These are phyloP conservation scores for Danio tinwini DNA, from an alignment of 2,797 vertebrate species.

Conservation along the genomic window DNA sequence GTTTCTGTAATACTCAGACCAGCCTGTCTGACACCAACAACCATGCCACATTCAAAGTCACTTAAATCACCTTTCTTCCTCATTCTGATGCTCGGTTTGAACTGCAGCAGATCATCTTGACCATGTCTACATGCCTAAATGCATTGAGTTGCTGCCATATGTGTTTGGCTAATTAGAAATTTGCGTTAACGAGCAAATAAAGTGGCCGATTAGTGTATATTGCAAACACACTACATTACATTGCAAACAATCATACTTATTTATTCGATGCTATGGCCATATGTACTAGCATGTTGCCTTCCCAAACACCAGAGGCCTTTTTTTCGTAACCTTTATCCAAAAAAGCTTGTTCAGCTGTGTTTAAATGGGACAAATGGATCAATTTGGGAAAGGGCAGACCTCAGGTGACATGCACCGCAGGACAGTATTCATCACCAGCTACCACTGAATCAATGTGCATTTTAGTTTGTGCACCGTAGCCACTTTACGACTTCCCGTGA, in stretches of 20 bases:
- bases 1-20: no score
- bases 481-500: conserved; percentile 10
- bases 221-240: no score
- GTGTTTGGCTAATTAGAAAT: no score
- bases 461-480: not conserved
- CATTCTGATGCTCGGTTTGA: no score
- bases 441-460: conserved; percentile 24
- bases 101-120: no score
- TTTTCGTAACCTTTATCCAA: not conserved
- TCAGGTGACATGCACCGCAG: not conserved
- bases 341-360: conserved; percentile 36
- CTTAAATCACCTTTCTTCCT: no score
- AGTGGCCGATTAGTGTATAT: no score
- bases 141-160: no score
- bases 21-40: no score
- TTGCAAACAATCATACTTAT: not conserved
- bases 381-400: conserved; percentile 35
- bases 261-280: not conserved
- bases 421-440: conserved; percentile 14
- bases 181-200: no score
- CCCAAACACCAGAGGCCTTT: not conserved
- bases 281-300: not conserved
- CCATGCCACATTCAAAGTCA: no score
- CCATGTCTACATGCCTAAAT: no score
- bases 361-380: conserved; percentile 13